These are phyloP conservation scores for Poeciliopsis turrubarensis DNA, from an alignment of 2,113 vertebrate genomes.

Conservation along the genomic window DNA sequence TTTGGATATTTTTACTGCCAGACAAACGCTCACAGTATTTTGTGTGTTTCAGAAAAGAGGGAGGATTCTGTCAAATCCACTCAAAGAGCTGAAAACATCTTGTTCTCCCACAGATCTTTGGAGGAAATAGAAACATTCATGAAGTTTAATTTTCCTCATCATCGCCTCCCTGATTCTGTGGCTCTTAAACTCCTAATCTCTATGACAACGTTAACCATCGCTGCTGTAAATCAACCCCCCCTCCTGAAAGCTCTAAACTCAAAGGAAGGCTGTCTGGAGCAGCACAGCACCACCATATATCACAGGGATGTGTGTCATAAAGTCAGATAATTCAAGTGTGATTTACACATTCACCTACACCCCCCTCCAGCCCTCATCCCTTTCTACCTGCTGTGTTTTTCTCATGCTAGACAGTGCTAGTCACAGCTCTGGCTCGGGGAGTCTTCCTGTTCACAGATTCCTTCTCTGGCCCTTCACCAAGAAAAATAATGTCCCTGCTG, in stretches of 20 bases:
- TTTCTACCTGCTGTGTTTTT: slow-evolving; percentile 29
- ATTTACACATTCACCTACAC: slow-evolving; percentile 58
- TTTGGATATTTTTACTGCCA: too few relatives aligned
- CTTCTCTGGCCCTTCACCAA: slow-evolving; percentile 57
- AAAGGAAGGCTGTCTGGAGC: slow-evolving; percentile 23
- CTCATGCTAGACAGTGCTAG: slow-evolving; percentile 62
- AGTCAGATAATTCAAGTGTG: slow-evolving; percentile 57
- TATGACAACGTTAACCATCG: neutral
- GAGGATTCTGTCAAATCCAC: slow-evolving; percentile 34
- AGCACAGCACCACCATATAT: slow-evolving; percentile 54
- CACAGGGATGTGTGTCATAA: slow-evolving; percentile 47
- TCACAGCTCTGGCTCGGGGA: slow-evolving; percentile 56
- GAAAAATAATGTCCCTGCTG: slow-evolving; percentile 25
- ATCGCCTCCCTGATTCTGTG: slow-evolving; percentile 15
- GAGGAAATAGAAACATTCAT: slow-evolving; percentile 23
- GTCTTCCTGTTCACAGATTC: slow-evolving; percentile 58
- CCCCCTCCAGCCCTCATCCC: slow-evolving; percentile 4
- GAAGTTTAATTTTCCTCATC: slow-evolving; percentile 39
- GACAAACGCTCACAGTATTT: slow-evolving; percentile 18
- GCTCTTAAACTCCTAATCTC: slow-evolving; percentile 28
- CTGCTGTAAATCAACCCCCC: slow-evolving; percentile 58
- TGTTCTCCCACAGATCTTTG: slow-evolving; percentile 34
- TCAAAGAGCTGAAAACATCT: slow-evolving; percentile 7
- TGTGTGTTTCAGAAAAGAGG: slow-evolving; percentile 40
- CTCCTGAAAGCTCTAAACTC: slow-evolving; percentile 28